phyloP scores from a whole-genome alignment of 53 echinoderm and acorn worm species.

The Echinometra lucunter region DNA sequence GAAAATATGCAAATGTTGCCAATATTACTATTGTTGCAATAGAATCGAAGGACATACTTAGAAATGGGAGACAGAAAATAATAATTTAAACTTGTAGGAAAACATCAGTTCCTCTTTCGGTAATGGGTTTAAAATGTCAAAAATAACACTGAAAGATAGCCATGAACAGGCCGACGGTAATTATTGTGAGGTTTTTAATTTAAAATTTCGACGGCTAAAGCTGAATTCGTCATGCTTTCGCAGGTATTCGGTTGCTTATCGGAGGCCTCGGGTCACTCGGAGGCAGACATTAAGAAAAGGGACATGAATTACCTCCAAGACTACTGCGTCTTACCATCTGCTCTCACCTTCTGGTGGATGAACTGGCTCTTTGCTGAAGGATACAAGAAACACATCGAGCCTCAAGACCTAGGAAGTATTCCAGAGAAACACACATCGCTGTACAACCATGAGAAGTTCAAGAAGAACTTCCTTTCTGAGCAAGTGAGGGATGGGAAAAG shows the following conservation, averaged over 20 bases:
- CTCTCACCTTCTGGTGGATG: conserved; percentile 77
- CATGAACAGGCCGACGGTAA: no score
- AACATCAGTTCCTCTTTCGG: no score
- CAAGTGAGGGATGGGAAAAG: conserved; percentile 47
- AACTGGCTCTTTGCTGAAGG: conserved; percentile 80
- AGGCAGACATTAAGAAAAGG: conserved; percentile 7
- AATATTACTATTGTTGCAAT: no score
- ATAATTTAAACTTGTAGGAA: no score
- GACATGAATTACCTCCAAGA: conserved; percentile 75
- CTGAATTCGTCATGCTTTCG: neutral
- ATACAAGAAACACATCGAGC: conserved; percentile 73
- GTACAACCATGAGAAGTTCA: conserved; percentile 72
- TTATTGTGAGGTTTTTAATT: no score
- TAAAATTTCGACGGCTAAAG: neutral
- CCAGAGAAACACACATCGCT: conserved; percentile 69
- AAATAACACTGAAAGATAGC: no score
- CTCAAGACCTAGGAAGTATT: conserved; percentile 70
- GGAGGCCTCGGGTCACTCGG: neutral
- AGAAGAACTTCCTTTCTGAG: conserved; percentile 69
- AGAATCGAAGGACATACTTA: no score
- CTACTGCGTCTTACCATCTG: conserved; percentile 60
- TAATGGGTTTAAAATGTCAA: no score
- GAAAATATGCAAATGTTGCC: no score
- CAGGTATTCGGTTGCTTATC: conserved; percentile 46
- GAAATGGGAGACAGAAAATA: no score